A percentile compares a stretch with the other conserved stretches of the same genome.
phyloP scores from a whole-genome alignment of 2,113 vertebrate genomes.

The Corythaixoides concolor region DNA sequence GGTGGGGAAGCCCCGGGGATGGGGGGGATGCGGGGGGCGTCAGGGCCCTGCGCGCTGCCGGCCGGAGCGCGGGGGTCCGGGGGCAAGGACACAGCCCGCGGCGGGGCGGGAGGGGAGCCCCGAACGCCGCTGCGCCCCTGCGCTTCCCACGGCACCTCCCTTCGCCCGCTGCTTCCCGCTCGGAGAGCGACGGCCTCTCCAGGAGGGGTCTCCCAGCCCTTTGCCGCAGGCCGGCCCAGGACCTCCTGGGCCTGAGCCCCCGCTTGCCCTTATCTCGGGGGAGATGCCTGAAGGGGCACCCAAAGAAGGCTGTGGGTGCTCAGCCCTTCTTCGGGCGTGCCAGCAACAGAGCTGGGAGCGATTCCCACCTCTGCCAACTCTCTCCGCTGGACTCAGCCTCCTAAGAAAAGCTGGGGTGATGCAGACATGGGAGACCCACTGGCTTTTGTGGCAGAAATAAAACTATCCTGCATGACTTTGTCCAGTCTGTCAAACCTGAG shows the following conservation, averaged over 20 bases:
- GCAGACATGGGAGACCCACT: neutral
- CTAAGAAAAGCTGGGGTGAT: neutral
- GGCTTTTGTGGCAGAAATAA: fast-evolving
- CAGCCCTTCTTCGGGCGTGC: fast-evolving
- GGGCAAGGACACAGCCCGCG: too few relatives aligned
- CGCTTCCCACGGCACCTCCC: neutral
- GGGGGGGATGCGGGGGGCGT: too few relatives aligned
- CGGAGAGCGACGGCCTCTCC: neutral
- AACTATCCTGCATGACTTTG: fast-evolving
- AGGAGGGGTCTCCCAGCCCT: neutral
- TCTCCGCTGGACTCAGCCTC: fast-evolving
- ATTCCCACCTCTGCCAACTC: neutral
- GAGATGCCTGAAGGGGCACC: neutral
- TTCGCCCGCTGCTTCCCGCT: neutral
- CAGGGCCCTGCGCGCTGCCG: too few relatives aligned
- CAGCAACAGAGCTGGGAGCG: neutral
- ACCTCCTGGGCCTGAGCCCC: neutral
- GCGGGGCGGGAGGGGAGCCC: too few relatives aligned
- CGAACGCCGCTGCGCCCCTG: too few relatives aligned
- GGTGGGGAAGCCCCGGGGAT: too few relatives aligned
- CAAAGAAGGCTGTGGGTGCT: fast-evolving
- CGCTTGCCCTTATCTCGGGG: neutral
- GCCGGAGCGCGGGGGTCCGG: too few relatives aligned
- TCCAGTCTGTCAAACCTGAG: fast-evolving
- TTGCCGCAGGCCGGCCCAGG: neutral